Percentiles rank a stretch among this genome's conserved stretches.
These are phyloP conservation scores for Drosophila biarmipes DNA, from an alignment of 1,140 invertebrate species.

Conservation along the genomic window DNA sequence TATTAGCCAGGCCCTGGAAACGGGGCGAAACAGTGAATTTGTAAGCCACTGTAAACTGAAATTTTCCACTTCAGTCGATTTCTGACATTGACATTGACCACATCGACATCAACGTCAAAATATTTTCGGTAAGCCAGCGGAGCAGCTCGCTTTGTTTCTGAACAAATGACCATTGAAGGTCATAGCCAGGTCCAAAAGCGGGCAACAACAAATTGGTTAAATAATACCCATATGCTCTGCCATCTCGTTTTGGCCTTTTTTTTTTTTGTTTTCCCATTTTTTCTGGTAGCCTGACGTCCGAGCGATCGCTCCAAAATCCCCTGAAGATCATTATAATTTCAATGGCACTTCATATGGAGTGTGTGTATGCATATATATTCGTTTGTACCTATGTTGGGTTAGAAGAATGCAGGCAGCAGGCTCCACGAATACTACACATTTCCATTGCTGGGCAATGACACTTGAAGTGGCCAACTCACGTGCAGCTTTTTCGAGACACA, in stretches of 20 bases:
- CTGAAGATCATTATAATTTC: conserved; percentile 81
- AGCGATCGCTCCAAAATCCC: conserved; percentile 67
- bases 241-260: conserved; percentile 20
- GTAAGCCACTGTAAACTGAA: conserved; percentile 41
- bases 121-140: conserved; percentile 64
- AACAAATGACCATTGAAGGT: conserved; percentile 80
- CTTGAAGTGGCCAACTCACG: conserved; percentile 56
- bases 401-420: conserved; percentile 63
- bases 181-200: conserved; percentile 46
- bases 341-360: conserved; percentile 70
- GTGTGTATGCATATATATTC: conserved; percentile 23
- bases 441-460: conserved; percentile 68
- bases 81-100: conserved; percentile 82
- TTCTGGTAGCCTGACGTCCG: conserved; percentile 68
- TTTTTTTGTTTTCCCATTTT: conserved; percentile 28
- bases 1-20: conserved; percentile 49
- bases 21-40: conserved; percentile 20
- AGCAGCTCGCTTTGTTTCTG: conserved; percentile 60
- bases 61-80: conserved; percentile 77
- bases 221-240: conserved; percentile 48
- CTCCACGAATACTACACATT: conserved; percentile 16
- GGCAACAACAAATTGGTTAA: conserved; percentile 76
- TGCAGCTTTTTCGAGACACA: conserved; percentile 26
- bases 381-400: conserved; percentile 39
- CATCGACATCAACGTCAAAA: conserved; percentile 75